Base-by-base conservation (phyloP, 2,888 invertebrate genomes). In the Stegana nigrithorax region DNA sequence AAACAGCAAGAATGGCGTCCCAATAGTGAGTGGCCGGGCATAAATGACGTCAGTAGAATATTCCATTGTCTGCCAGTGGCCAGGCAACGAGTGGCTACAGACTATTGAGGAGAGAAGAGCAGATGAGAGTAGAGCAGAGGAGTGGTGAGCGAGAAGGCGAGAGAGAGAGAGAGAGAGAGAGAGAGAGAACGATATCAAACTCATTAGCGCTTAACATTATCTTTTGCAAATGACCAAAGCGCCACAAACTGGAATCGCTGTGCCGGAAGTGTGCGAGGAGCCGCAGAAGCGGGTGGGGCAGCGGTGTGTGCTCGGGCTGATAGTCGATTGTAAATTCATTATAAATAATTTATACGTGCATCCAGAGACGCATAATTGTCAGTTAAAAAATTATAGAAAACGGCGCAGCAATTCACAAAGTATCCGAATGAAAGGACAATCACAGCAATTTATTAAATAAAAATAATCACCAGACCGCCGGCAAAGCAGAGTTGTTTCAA, bases 21-120 rank as follows among this genome's bases (percentile, higher is more conserved):
- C n/a, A n/a, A n/a, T n/a, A n/a, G n/a, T n/a, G n/a, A n/a, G n/a
- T 8, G 25, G 79, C 79, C 75, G 73, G 71, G 67, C 78, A 75
- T 75, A 77, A 79, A 75, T 79, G 73, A 77, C 73, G 66, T 69
- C 67, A 64, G 66, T 66, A n/a, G n/a, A n/a, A n/a, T n/a, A n/a
- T n/a, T n/a, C n/a, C n/a, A n/a, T n/a, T n/a, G n/a, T n/a, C n/a
- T n/a, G n/a, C n/a, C n/a, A n/a, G n/a, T n/a, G n/a, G n/a, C n/a
- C n/a, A n/a, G n/a, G n/a, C n/a, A n/a, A n/a, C n/a, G n/a, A n/a
- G n/a, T n/a, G n/a, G n/a, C n/a, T n/a, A n/a, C n/a, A n/a, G n/a
- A n/a, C n/a, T n/a, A n/a, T n/a, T n/a, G n/a, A n/a, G n/a, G n/a
- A n/a, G n/a, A 51, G 26, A 51, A 23, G 1, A 21, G 26, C n/a